A percentile compares a stretch with the other conserved stretches of the same genome.
Conservation (phyloP, 2,888 invertebrate species). For the Parnassius orleans region DNA sequence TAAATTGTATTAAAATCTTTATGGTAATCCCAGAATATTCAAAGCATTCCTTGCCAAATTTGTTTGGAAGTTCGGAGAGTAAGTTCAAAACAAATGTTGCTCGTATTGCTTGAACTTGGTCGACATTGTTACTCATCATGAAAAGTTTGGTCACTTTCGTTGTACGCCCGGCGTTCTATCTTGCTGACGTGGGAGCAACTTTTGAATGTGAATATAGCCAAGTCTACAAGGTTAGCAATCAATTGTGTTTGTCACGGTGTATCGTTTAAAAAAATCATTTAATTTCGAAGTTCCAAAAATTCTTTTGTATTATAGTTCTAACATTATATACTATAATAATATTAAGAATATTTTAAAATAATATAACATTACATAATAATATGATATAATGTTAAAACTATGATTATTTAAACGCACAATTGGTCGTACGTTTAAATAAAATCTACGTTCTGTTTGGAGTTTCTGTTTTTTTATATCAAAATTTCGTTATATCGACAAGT, state of each 20-base stretch:
- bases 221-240: slow-evolving; percentile 61
- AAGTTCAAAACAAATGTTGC: slow-evolving; percentile 55
- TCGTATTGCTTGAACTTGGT: slow-evolving; percentile 57
- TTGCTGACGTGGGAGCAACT: slow-evolving; percentile 45
- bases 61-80: slow-evolving; percentile 47
- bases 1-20: too few relatives aligned
- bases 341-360: too few relatives aligned
- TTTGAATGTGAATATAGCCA: slow-evolving; percentile 59
- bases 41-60: slow-evolving; percentile 46
- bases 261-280: too few relatives aligned
- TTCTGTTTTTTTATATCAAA: too few relatives aligned
- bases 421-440: not conserved
- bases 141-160: slow-evolving; percentile 61
- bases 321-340: too few relatives aligned
- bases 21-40: slow-evolving; percentile 28
- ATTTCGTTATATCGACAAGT: not conserved
- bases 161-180: slow-evolving; percentile 43
- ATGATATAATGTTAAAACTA: not conserved
- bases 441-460: not conserved
- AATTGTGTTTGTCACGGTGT: slow-evolving; percentile 16
- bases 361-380: not conserved
- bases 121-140: slow-evolving; percentile 57
- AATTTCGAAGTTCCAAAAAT: too few relatives aligned
- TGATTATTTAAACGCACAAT: not conserved
- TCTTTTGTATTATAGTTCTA: too few relatives aligned